phyloP scores from a whole-genome alignment of 2,797 vertebrate species.

The Sebastes matsubarae region DNA sequence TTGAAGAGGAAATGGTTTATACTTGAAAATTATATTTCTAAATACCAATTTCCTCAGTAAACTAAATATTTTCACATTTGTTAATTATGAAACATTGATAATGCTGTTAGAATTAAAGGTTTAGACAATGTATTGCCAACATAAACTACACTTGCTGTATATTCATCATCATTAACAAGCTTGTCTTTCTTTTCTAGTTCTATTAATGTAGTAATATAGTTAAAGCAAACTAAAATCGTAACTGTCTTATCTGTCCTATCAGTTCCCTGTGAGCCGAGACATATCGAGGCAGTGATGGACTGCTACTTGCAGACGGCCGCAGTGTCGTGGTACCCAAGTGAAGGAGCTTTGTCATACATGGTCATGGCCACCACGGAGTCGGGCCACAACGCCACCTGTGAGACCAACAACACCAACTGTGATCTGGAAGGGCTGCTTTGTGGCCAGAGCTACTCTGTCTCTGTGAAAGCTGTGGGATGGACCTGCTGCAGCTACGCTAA shows the following conservation, averaged over 20 bases:
- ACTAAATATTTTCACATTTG: background rate
- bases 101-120: background rate
- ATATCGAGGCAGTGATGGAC: constrained; percentile 69
- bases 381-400: constrained; percentile 53
- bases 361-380: constrained; percentile 42
- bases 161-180: background rate
- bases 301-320: constrained; percentile 52
- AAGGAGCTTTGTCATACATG: constrained; percentile 73
- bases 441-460: constrained; percentile 76
- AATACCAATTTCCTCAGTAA: background rate
- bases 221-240: background rate
- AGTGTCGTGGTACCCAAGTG: constrained; percentile 73
- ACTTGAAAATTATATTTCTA: background rate
- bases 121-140: background rate
- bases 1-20: background rate
- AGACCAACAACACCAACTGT: constrained; percentile 68
- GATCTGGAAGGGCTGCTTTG: constrained; percentile 72
- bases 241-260: background rate
- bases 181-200: background rate
- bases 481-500: constrained; percentile 69
- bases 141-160: background rate
- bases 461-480: constrained; percentile 67
- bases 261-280: constrained; percentile 77
- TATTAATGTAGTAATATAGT: background rate
- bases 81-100: background rate